Conservation (phyloP, 1,140 invertebrate genomes). For the Drosophila jambulina region DNA sequence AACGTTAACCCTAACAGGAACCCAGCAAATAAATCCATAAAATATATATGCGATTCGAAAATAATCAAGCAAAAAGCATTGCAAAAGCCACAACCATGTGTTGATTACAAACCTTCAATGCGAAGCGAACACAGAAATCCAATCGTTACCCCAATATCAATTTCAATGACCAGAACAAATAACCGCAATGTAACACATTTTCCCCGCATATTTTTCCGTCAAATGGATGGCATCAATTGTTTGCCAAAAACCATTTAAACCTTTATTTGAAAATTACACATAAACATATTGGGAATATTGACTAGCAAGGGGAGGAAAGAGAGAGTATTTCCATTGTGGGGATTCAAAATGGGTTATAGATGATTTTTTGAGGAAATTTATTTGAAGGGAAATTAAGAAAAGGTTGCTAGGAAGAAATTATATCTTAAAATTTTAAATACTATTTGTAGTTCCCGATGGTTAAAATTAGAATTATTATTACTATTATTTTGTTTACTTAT, state of each 20-base stretch:
- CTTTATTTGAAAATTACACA: constrained; percentile 82
- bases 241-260: constrained; percentile 82
- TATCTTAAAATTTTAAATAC: no score
- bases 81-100: constrained; percentile 71
- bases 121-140: constrained; percentile 33
- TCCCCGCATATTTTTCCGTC: constrained; percentile 53
- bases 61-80: constrained; percentile 73
- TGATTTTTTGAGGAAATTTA: neutral
- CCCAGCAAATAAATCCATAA: constrained; percentile 25
- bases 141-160: constrained; percentile 58
- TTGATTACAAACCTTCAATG: constrained; percentile 71
- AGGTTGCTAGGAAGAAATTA: neutral
- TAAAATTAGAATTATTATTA: no score
- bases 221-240: constrained; percentile 58
- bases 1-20: neutral
- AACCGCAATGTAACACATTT: constrained; percentile 81
- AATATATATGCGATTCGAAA: constrained; percentile 49
- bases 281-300: constrained; percentile 70
- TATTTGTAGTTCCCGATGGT: no score
- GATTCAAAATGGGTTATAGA: neutral
- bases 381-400: neutral
- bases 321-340: neutral
- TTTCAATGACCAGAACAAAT: constrained; percentile 78
- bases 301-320: neutral
- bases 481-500: no score